Base-by-base conservation (phyloP, 2,797 vertebrate species). In the Ptychadena robeensis region DNA sequence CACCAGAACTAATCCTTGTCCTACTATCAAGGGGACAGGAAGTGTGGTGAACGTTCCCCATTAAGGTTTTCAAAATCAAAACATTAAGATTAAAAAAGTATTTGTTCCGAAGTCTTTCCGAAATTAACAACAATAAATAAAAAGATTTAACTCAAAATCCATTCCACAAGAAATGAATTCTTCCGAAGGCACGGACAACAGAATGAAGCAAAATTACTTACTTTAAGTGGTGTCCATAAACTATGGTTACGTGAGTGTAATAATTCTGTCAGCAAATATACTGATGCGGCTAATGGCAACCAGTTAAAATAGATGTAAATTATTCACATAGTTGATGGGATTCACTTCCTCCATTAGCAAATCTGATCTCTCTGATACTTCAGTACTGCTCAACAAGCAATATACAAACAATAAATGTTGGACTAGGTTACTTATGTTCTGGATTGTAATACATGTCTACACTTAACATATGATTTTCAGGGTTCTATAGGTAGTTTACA, bases 221-320 rank as follows among this genome's bases (percentile, higher is more conserved):
- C 57, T 78, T 73, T 73, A 72, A 79, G 38, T 59, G 22, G 32
- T 28, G n/a, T 73, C 44, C 63, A 73, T 74, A 61, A 80, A 84
- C 37, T 68, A 73, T 65, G 15, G 66, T 73, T 61, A 66, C 35
- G 63, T 70, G 61, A 40, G 38, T 73, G 14, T 73, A 27, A 73
- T 83, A 83, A 79, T 76, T 73, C 32, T 68, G 82, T 80, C 76
- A 80, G 70, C 82, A 79, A 73, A 80, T 68, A 67, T 79, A 79
- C 44, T 79, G 44, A 84, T 44, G 34, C 40, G n/a, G 76, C 63
- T 84, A 74, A 84, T 84, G 64, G 34, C 37, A 68, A 63, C 14
- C 67, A 40, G 70, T 79, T 73, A 67, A 73, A 53, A 80, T 74
- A 63, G 72, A 79, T 73, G 69, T 74, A 73, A 84, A 84, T 80